These are phyloP conservation scores for Rapana venosa DNA, from an alignment of 2,888 invertebrate genomes.

Conservation along the genomic window DNA sequence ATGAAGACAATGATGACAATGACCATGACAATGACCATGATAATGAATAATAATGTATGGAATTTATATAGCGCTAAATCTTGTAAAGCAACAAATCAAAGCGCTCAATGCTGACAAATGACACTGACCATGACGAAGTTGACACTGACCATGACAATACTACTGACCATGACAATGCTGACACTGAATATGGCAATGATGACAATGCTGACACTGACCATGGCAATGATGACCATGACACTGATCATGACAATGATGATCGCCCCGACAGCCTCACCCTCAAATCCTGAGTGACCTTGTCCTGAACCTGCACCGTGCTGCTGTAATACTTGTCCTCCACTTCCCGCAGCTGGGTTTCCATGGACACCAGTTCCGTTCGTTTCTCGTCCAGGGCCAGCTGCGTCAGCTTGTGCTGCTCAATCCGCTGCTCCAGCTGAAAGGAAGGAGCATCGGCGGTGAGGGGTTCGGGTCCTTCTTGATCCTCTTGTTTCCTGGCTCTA, in stretches of 20 bases:
- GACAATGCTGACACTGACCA: neutral
- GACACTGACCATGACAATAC: neutral
- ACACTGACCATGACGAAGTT: neutral
- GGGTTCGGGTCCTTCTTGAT: too few relatives aligned
- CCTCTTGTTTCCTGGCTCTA: too few relatives aligned
- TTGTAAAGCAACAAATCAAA: too few relatives aligned
- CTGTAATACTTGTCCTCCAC: constrained; percentile 75
- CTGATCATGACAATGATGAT: neutral
- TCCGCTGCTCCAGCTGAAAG: constrained; percentile 70
- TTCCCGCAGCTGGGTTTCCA: constrained; percentile 70
- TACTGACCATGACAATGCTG: neutral
- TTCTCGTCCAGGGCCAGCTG: constrained; percentile 75
- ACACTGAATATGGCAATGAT: neutral
- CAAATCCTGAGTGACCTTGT: constrained; percentile 72
- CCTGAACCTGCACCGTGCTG: constrained; percentile 69
- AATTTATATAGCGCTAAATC: too few relatives aligned
- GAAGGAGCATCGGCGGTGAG: too few relatives aligned
- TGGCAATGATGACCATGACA: neutral
- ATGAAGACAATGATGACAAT: too few relatives aligned
- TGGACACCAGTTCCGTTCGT: constrained; percentile 67
- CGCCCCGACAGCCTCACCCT: constrained; percentile 60
- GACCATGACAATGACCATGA: too few relatives aligned
- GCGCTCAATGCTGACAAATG: too few relatives aligned
- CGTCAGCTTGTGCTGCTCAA: constrained; percentile 72
- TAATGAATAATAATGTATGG: too few relatives aligned